Evolutionary conservation across 1,140 invertebrate species (phyloP).

Genomic region (Monochamus saltuarius): DNA sequence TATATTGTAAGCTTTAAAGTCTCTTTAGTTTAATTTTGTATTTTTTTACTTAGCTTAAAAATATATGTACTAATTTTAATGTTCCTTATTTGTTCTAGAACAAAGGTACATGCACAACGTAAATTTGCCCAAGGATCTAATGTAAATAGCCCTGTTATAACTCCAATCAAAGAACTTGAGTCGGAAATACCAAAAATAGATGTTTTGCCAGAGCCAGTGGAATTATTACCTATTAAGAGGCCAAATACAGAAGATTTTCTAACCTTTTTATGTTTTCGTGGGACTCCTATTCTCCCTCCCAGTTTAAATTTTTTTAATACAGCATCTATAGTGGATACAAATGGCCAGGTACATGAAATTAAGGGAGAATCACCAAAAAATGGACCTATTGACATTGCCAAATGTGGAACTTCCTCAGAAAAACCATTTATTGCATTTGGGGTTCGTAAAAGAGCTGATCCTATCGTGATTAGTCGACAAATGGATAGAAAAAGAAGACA

Average conservation of each 20-base stretch:
- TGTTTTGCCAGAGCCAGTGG: constrained; percentile 53
- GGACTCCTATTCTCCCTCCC: constrained; percentile 72
- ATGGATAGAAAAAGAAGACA: constrained; percentile 51
- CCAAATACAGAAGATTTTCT: constrained; percentile 90
- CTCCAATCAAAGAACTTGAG: constrained; percentile 63
- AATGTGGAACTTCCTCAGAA: constrained; percentile 39
- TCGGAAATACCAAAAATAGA: constrained; percentile 51
- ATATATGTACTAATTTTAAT: constrained; percentile 15
- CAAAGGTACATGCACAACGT: constrained; percentile 82
- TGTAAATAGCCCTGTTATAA: constrained; percentile 57
- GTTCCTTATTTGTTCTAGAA: constrained; percentile 55
- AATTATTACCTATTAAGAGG: constrained; percentile 66
- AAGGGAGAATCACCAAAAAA: constrained; percentile 44
- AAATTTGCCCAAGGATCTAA: constrained; percentile 85
- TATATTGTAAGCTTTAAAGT: constrained; percentile 18
- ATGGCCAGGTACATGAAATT: constrained; percentile 41
- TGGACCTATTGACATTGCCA: constrained; percentile 44
- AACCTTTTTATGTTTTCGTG: constrained; percentile 85
- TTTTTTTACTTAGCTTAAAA: neutral
- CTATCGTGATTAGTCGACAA: constrained; percentile 49
- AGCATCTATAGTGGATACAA: constrained; percentile 44
- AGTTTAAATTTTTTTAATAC: constrained; percentile 74
- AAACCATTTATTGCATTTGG: constrained; percentile 56
- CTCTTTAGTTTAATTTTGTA: constrained; percentile 8
- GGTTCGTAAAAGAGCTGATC: constrained; percentile 58